Conservation (phyloP, 1,140 invertebrate genomes). For the Aphaenogaster ashmeadi region DNA sequence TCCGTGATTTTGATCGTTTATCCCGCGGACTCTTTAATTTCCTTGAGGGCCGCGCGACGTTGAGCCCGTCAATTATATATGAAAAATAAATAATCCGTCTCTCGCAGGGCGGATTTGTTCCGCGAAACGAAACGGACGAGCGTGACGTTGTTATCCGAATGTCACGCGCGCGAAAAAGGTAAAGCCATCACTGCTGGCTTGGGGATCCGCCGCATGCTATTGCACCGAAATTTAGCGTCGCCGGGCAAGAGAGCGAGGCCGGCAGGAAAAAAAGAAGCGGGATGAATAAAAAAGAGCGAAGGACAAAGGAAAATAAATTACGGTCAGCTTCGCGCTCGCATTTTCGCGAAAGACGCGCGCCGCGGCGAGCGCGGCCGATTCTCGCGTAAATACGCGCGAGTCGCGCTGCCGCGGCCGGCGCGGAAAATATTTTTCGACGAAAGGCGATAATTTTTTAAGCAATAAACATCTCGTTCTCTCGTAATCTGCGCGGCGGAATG, state of each 20-base stretch:
- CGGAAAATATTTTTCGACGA: slow-evolving; percentile 33
- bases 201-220: slow-evolving; percentile 37
- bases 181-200: slow-evolving; percentile 47
- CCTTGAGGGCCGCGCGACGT: slow-evolving; percentile 22
- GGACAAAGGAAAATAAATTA: slow-evolving; percentile 40
- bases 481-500: slow-evolving; percentile 26
- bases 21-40: slow-evolving; percentile 49
- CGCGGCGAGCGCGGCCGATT: slow-evolving; percentile 23
- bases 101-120: slow-evolving; percentile 43
- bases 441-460: slow-evolving; percentile 32
- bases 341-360: slow-evolving; percentile 33
- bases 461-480: slow-evolving; percentile 13
- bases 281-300: not conserved
- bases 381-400: slow-evolving; percentile 27
- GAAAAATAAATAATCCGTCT: slow-evolving; percentile 58
- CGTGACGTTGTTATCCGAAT: slow-evolving; percentile 58
- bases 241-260: not conserved
- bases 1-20: not conserved
- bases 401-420: not conserved
- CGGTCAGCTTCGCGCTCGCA: not conserved
- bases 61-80: slow-evolving; percentile 50
- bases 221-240: slow-evolving; percentile 55
- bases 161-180: slow-evolving; percentile 54
- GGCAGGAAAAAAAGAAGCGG: not conserved
- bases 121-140: slow-evolving; percentile 47